These are phyloP conservation scores for Phania funesta DNA, from an alignment of 2,888 invertebrate species.

Conservation along the genomic window DNA sequence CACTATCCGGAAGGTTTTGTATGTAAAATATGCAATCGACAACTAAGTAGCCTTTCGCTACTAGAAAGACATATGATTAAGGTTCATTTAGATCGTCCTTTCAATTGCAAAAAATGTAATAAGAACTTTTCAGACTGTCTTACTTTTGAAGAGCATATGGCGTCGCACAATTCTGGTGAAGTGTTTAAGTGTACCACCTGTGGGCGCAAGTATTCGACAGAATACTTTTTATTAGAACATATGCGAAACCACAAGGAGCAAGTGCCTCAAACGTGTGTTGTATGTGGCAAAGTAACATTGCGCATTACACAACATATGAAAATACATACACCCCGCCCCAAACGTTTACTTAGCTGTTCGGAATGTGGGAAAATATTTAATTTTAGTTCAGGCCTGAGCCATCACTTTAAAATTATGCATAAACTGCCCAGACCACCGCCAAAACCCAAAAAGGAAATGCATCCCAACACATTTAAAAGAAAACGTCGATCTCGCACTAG, in stretches of 20 bases:
- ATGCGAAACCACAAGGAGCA: slow-evolving; percentile 66
- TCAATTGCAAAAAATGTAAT: slow-evolving; percentile 66
- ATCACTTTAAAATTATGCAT: slow-evolving; percentile 69
- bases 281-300: slow-evolving; percentile 68
- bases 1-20: slow-evolving; percentile 70
- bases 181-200: slow-evolving; percentile 68
- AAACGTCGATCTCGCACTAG: slow-evolving; percentile 36
- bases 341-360: slow-evolving; percentile 66
- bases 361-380: slow-evolving; percentile 69
- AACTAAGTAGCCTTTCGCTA: slow-evolving; percentile 61
- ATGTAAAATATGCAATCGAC: slow-evolving; percentile 68
- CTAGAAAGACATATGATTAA: slow-evolving; percentile 69
- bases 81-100: slow-evolving; percentile 65
- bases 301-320: slow-evolving; percentile 71
- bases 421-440: slow-evolving; percentile 63
- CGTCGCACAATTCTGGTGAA: slow-evolving; percentile 60
- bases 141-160: slow-evolving; percentile 66
- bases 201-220: slow-evolving; percentile 66
- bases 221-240: slow-evolving; percentile 66
- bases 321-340: slow-evolving; percentile 69
- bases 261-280: slow-evolving; percentile 67
- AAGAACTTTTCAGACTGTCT: slow-evolving; percentile 64
- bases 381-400: slow-evolving; percentile 69
- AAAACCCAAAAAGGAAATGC: slow-evolving; percentile 51
- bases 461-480: slow-evolving; percentile 21